Evolutionary conservation across 1,140 invertebrate species (phyloP).

Genomic region (Venustaconcha ellipsiformis): DNA sequence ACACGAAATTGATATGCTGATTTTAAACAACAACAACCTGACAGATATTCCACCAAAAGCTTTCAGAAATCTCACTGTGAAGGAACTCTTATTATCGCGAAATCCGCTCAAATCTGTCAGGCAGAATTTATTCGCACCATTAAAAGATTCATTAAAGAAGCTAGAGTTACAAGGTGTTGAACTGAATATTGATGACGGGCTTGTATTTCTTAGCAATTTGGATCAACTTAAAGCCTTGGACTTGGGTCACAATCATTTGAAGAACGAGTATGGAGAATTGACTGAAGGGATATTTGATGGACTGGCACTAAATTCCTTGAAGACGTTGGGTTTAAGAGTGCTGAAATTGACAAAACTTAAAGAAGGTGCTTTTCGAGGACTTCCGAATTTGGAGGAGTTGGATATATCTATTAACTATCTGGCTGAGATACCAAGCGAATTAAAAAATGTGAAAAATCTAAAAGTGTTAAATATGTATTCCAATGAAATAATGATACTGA

Average conservation of each 20-base stretch:
- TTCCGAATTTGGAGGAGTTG: slow-evolving; percentile 25
- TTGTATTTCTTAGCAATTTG: slow-evolving; percentile 16
- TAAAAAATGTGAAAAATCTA: slow-evolving; percentile 21
- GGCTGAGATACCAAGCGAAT: slow-evolving; percentile 24
- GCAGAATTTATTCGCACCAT: slow-evolving; percentile 9
- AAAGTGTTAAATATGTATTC: slow-evolving; percentile 28
- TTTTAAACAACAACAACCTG: slow-evolving; percentile 28
- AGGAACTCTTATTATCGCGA: slow-evolving; percentile 20
- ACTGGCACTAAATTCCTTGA: slow-evolving; percentile 14
- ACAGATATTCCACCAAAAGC: slow-evolving; percentile 3
- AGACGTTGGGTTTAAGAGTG: slow-evolving; percentile 15
- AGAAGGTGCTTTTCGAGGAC: slow-evolving; percentile 20
- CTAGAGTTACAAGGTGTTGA: slow-evolving; percentile 24
- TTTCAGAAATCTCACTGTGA: slow-evolving; percentile 17
- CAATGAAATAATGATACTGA: slow-evolving; percentile 19
- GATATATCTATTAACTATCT: slow-evolving; percentile 29
- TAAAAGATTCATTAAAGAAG: slow-evolving; percentile 13
- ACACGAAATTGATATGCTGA: slow-evolving; percentile 9
- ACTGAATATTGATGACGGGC: slow-evolving; percentile 22
- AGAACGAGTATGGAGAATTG: slow-evolving; percentile 16
- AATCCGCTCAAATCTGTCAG: slow-evolving; percentile 25
- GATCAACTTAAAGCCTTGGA: slow-evolving; percentile 21
- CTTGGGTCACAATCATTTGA: slow-evolving; percentile 23
- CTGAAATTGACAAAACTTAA: slow-evolving; percentile 15
- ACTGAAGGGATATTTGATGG: slow-evolving; percentile 14